Evolutionary conservation across 2,888 invertebrate species (phyloP), one percentile per base, ranked within the genome.

Genomic region (Rosalia funebris): DNA sequence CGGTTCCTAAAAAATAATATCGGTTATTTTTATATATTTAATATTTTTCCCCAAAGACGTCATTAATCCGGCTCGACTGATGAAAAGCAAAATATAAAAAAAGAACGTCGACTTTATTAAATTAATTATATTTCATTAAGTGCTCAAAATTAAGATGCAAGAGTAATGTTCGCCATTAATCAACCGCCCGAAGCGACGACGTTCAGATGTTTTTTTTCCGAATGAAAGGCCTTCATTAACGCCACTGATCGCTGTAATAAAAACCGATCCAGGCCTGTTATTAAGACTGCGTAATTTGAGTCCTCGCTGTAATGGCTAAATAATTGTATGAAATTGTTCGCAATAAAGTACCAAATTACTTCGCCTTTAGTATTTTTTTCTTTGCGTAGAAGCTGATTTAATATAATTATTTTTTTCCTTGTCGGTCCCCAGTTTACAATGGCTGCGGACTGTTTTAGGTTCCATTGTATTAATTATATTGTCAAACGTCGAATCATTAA

Each of bases 201-300:
- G 53, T 42, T 53, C 50, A n/a, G 41, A 32, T 34, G 53, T 54
- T 60, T 60, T 54, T 41, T 47, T 46, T 41, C 36, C 36, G 48
- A 54, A 60, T 20, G 47, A 54, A 60, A 60, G 59, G 54, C 59
- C 48, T 55, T 45, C 50, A 60, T 60, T 60, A 60, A 45, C 53
- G 53, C 37, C 56, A 60, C 58, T 57, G 53, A 61, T 61, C 57
- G 46, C 34, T 34, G 56, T 50, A 56, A 56, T 48, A 56, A 60
- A 55, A 55, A 60, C 36, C 50, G 46, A 56, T 36, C 31, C 56
- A 16, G 42, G 55, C 46, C 55, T 60, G 62, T 62, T 60, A 65
- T 65, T 58, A 55, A 44, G 60, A 62, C 60, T 62, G 58, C 52
- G 63, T 63, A 66, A 64, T 64, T 63, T 53, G 57, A 61, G 53